These are phyloP conservation scores for Noctua janthina DNA, from an alignment of 2,888 invertebrate genomes.

Conservation along the genomic window DNA sequence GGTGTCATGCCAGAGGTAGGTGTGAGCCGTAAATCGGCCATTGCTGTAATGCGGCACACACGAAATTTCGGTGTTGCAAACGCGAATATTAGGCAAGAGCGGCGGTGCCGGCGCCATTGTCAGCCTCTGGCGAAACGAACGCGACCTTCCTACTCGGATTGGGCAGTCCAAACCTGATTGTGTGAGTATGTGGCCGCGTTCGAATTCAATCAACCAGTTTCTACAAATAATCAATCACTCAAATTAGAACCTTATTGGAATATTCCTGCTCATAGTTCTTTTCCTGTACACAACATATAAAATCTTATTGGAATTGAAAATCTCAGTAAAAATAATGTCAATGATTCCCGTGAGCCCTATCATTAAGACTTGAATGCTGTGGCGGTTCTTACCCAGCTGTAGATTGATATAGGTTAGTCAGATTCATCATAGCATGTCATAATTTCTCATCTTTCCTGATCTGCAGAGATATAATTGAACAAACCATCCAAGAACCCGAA, in stretches of 20 bases:
- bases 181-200: conserved; percentile 74
- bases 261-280: conserved; percentile 29
- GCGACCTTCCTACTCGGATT: conserved; percentile 88
- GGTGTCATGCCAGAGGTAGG: conserved; percentile 61
- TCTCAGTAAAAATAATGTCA: not conserved
- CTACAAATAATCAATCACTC: conserved; percentile 50
- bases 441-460: conserved; percentile 1
- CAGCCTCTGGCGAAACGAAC: conserved; percentile 87
- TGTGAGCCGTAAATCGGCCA: conserved; percentile 75
- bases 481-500: conserved; percentile 48
- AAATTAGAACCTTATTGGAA: conserved; percentile 49
- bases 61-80: conserved; percentile 89
- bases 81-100: conserved; percentile 84
- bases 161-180: conserved; percentile 86
- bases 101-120: conserved; percentile 85
- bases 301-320: not conserved
- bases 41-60: conserved; percentile 86
- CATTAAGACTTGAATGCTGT: too few species aligned
- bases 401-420: not conserved
- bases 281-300: not conserved
- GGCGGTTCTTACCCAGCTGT: not conserved
- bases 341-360: not conserved
- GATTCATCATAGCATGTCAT: not conserved
- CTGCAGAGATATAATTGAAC: conserved; percentile 20
- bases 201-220: conserved; percentile 68